Base-by-base conservation (phyloP, 2,113 vertebrate genomes). In the Macroglossus sobrinus region DNA sequence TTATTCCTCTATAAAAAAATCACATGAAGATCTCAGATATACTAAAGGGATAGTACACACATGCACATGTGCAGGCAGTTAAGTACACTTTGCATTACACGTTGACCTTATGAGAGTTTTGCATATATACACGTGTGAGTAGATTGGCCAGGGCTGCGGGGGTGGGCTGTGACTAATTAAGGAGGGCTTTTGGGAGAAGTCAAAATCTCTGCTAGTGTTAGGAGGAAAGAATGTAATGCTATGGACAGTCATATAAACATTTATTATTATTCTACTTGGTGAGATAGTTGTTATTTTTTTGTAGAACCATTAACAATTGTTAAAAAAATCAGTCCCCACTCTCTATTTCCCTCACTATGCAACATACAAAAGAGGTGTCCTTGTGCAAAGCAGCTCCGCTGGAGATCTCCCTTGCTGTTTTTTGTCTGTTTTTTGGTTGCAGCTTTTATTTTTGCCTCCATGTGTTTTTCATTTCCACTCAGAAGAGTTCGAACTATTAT, bases 401-500 rank as follows among this genome's bases (percentile, higher is more conserved):
- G 40, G 61, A 47, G 76, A 63, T 57, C 43, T 21, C 47, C 21
- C 47, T 45, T 95, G 21, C 91, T 85, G 55, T 57, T 71, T 72
- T 53, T 13, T 91, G 79, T 61, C 81, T 95, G 30, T 71, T 95
- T 92, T 96, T 38, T 74, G 47, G 50, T 71, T 78, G 76, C 18
- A 57, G 71, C 61, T 94, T 97, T 92, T 59, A 12, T 50, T 96
- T 95, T n/a, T 79, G 94, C 84, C 64, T 91, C 11, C 91, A 30
- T 64, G 22, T 96, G 93, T 76, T 97, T 97, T 93, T 92, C 80
- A 97, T 97, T 97, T 96, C 80, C 33, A 30, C 66, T 92, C 91
- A 63, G 61, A 95, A 80, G 40, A 74, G 19, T 78, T 61, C 45
- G 26, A 38, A 61, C 33, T 64, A 50, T 33, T 80, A 14, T 71